Evolutionary conservation across 2,113 vertebrate species (phyloP).

Genomic region (Tonatia bakeri): DNA sequence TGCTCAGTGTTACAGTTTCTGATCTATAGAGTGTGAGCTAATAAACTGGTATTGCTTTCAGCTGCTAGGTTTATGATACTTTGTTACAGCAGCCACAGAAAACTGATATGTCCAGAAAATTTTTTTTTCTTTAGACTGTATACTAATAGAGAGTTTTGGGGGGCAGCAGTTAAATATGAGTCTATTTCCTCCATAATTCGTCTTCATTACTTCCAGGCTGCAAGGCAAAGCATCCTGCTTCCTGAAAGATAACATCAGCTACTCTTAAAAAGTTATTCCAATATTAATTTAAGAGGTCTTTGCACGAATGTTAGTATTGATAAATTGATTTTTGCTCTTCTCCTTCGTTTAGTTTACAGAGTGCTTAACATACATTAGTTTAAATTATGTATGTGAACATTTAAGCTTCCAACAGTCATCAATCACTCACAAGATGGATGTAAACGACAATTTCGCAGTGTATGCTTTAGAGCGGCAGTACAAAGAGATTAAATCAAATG

Average conservation of each 20-base stretch:
- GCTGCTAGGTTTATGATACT: neutral
- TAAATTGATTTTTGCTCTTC: constrained; percentile 53
- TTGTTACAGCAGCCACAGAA: neutral
- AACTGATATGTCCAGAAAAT: neutral
- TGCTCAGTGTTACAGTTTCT: neutral
- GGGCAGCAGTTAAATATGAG: neutral
- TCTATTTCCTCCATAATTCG: neutral
- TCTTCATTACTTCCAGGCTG: neutral
- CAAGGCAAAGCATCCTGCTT: neutral
- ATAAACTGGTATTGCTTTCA: neutral
- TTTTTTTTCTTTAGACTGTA: neutral
- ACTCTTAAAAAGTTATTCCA: constrained; percentile 50
- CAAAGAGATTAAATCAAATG: constrained; percentile 31
- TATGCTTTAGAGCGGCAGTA: constrained; percentile 45
- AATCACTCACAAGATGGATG: constrained; percentile 52
- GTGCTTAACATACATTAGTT: constrained; percentile 36
- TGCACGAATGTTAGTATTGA: constrained; percentile 27
- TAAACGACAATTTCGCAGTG: constrained; percentile 41
- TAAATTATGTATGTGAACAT: constrained; percentile 63
- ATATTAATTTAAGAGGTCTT: constrained; percentile 62
- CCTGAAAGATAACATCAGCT: constrained; percentile 13
- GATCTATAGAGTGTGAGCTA: neutral
- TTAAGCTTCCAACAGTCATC: constrained; percentile 45
- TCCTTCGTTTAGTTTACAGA: constrained; percentile 56
- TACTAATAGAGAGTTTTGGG: neutral